Evolutionary conservation across 30 jellyfish, hydroid and myxozoan genomes (phyloP).

Genomic region (Rhopilema esculentum): DNA sequence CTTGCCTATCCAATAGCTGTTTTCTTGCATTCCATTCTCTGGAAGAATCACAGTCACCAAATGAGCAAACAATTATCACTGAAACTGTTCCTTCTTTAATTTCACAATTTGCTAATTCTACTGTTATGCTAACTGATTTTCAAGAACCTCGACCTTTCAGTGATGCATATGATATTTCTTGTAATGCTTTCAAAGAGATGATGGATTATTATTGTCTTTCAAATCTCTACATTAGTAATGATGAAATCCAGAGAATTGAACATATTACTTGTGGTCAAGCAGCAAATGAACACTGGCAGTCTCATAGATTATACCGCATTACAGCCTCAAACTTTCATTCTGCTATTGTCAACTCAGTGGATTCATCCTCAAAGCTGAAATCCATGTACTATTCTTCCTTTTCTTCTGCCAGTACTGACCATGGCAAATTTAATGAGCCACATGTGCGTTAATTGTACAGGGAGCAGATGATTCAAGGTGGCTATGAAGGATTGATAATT

Average conservation of each 20-base stretch:
- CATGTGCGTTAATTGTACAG: slow-evolving; percentile 26
- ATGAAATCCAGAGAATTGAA: neutral
- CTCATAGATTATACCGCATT: too few relatives aligned
- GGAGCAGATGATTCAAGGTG: slow-evolving; percentile 1
- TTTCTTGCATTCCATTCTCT: too few relatives aligned
- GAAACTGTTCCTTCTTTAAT: too few relatives aligned
- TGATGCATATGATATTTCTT: slow-evolving; percentile 42
- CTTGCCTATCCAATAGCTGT: slow-evolving; percentile 14
- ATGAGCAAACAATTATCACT: too few relatives aligned
- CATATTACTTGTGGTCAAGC: slow-evolving; percentile 29
- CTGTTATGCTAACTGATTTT: neutral
- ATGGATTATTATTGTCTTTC: slow-evolving; percentile 15
- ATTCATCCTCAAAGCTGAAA: too few relatives aligned
- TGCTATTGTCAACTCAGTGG: too few relatives aligned
- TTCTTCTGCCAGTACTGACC: too few relatives aligned
- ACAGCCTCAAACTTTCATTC: too few relatives aligned
- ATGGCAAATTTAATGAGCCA: slow-evolving; percentile 28
- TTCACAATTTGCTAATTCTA: too few relatives aligned
- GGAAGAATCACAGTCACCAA: too few relatives aligned
- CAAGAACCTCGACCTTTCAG: slow-evolving; percentile 33
- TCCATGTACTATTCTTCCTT: too few relatives aligned
- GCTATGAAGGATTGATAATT: neutral
- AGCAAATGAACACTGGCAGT: too few relatives aligned
- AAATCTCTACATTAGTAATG: neutral
- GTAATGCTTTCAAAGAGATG: slow-evolving; percentile 28